These are phyloP conservation scores for Plecotus auritus DNA, from an alignment of 2,113 vertebrate species.

Conservation along the genomic window DNA sequence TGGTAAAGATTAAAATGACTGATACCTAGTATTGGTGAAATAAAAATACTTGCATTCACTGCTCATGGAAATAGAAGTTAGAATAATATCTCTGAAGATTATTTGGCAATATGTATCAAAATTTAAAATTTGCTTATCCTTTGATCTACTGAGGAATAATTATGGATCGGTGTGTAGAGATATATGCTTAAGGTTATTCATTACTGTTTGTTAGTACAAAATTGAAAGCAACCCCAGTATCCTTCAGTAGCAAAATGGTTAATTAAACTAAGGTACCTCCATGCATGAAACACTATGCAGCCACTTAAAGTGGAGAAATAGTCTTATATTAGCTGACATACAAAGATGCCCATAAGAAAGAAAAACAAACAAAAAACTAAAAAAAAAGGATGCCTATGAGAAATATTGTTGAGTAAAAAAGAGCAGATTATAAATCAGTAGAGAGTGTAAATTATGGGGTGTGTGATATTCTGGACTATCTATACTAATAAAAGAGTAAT, in stretches of 20 bases:
- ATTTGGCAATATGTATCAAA: not conserved
- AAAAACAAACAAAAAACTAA: too few relatives aligned
- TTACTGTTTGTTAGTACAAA: slow-evolving; percentile 19
- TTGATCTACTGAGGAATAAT: not conserved
- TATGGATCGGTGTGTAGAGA: not conserved
- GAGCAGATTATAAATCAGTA: not conserved
- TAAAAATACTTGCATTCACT: not conserved
- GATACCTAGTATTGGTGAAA: not conserved
- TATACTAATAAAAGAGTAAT: too few relatives aligned
- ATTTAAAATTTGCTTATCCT: not conserved
- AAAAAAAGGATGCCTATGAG: not conserved
- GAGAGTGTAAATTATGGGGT: not conserved
- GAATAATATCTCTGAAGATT: not conserved
- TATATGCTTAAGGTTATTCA: not conserved
- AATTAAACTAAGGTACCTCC: not conserved
- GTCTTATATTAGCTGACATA: not conserved
- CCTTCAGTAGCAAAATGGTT: not conserved
- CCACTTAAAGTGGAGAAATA: slow-evolving; percentile 10
- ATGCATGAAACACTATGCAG: slow-evolving; percentile 2
- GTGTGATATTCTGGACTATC: not conserved
- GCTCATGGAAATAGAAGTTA: not conserved
- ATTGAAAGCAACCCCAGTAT: not conserved
- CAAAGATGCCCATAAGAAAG: not conserved
- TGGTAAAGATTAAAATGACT: not conserved
- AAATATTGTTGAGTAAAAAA: not conserved